A percentile compares a stretch with the other conserved stretches of the same genome.
Conservation (phyloP, 2,888 invertebrate genomes). For the Cinara cedri region DNA sequence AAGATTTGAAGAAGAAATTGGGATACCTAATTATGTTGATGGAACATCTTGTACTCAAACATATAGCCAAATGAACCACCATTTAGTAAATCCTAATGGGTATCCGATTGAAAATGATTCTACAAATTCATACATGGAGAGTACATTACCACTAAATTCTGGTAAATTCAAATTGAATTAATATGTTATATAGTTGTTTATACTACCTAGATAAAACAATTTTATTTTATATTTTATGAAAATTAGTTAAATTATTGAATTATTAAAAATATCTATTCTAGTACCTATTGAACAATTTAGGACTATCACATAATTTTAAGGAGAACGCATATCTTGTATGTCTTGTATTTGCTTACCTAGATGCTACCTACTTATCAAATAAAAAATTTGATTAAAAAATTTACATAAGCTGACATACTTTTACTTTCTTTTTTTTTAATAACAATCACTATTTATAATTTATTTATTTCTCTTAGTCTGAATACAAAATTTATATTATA, state of each 20-base stretch:
- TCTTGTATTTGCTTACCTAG: conserved; percentile 10
- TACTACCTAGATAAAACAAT: not conserved
- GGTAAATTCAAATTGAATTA: conserved; percentile 50
- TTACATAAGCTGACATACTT: not conserved
- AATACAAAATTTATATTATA: too few relatives aligned
- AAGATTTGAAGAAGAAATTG: conserved; percentile 87
- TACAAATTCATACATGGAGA: conserved; percentile 37
- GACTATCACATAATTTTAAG: not conserved
- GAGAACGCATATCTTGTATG: conserved; percentile 19
- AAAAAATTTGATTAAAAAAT: not conserved
- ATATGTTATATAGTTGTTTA: not conserved
- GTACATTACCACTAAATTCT: conserved; percentile 39
- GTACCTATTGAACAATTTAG: not conserved
- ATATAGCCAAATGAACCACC: conserved; percentile 70
- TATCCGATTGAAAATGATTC: conserved; percentile 45
- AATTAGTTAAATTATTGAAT: conserved; percentile 24
- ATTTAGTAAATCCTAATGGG: conserved; percentile 1
- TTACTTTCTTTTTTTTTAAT: too few relatives aligned
- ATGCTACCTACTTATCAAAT: conserved; percentile 8
- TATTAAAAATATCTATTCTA: conserved; percentile 10
- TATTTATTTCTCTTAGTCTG: too few relatives aligned
- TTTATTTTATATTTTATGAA: not conserved
- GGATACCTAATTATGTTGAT: conserved; percentile 67
- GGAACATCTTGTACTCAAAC: conserved; percentile 70
- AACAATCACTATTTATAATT: too few relatives aligned